Conservation (phyloP, 2,797 vertebrate species). For the Halcyon leucocephala region DNA sequence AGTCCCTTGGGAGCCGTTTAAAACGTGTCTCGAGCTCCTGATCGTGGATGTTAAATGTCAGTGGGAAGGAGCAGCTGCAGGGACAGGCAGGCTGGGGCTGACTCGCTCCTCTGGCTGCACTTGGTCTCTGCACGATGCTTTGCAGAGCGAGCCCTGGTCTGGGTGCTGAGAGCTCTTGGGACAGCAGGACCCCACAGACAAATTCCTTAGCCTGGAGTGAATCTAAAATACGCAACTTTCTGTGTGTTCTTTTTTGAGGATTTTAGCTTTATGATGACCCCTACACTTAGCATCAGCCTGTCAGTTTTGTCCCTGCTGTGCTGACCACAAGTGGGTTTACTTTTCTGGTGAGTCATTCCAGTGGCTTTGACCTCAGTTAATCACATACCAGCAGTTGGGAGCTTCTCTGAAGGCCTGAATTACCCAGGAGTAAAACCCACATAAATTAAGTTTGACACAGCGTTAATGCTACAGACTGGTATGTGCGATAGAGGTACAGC, state of each 20-base stretch:
- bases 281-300: neutral
- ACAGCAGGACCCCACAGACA: neutral
- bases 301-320: neutral
- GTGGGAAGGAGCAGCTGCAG: neutral
- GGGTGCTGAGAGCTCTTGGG: neutral
- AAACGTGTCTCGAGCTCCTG: neutral
- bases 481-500: neutral
- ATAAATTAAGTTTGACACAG: neutral
- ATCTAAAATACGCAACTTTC: neutral
- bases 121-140: rapidly evolving
- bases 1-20: neutral
- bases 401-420: neutral
- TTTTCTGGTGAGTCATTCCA: neutral
- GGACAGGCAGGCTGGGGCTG: neutral
- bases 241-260: neutral
- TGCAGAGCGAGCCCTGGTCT: neutral
- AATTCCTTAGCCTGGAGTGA: neutral
- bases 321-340: neutral
- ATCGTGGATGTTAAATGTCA: rapidly evolving
- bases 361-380: neutral
- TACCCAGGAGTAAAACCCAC: neutral
- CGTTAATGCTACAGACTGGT: neutral
- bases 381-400: neutral
- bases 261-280: neutral
- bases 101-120: rapidly evolving